Evolutionary conservation across 2,797 vertebrate genomes (phyloP), one percentile per base, ranked within the genome.

Genomic region (Rhinichthys osculus): DNA sequence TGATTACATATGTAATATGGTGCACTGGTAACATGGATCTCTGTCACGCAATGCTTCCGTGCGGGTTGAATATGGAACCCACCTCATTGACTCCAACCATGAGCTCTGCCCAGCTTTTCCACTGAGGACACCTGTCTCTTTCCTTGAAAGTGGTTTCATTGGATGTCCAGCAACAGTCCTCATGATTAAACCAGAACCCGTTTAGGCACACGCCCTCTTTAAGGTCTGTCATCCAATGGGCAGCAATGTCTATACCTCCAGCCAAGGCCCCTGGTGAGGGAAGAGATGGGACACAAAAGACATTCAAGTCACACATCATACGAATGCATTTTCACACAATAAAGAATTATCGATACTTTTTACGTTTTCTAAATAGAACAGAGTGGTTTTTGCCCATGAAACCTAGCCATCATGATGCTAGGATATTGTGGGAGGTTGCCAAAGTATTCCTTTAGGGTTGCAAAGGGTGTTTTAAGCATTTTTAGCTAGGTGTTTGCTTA

Each of bases 131-230:
- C 13, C 94, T 94, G 94, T 99, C 96, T 88, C 97, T 91, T 87
- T 98, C 95, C 1, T 97, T 94, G 80, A 99, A 99, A 4, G 97
- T 97, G 0, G 95, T 96, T 84, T 98, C 91, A 0, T 93, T 92
- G 54, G 96, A 99, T 38, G 93, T 96, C 98, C 98, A 99, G 94
- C 98, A 99, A 94, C 98, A 99, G 92, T 99, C 97, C 84, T 99
- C 98, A 0, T 97, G 98, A 93, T 98, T 98, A 91, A 96, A 99
- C 98, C 98, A 99, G 94, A 99, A 97, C 47, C 96, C 96, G 0
- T 89, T 86, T 33, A 98, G 92, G 88, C 98, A 99, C 57, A 99
- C 93, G 0, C 98, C 98, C 27, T 96, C 98, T 88, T 99, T 99
- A 93, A 99, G 89, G 89, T 99, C 98, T 0, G 97, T 98, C 96